phyloP scores from a whole-genome alignment of 35 echinoderm and acorn worm species.

The Ophiothrix spiculata region DNA sequence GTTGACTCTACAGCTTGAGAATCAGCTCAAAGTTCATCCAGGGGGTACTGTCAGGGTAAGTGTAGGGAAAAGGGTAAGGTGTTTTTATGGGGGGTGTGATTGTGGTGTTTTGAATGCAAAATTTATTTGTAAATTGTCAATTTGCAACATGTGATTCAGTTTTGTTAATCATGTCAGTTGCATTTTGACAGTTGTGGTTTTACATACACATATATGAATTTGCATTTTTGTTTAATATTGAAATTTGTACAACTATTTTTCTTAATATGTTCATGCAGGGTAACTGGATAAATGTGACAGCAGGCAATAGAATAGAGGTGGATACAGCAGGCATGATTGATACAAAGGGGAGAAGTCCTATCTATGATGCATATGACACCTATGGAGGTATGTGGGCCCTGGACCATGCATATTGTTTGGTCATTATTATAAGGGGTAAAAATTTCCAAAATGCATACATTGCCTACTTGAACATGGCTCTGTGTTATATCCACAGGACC shows the following conservation, averaged over 20 bases:
- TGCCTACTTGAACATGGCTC: neutral
- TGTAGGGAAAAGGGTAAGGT: neutral
- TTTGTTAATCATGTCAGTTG: neutral
- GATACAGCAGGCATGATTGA: slow-evolving; percentile 84
- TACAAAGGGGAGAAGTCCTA: slow-evolving; percentile 56
- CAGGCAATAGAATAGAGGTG: slow-evolving; percentile 47
- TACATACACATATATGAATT: neutral
- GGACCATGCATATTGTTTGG: neutral
- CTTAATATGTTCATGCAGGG: slow-evolving; percentile 12
- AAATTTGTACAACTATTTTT: neutral
- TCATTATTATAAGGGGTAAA: neutral
- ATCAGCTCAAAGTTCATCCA: slow-evolving; percentile 62
- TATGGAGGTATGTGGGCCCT: slow-evolving; percentile 5
- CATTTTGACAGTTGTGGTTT: neutral
- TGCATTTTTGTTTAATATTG: neutral
- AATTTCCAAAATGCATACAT: neutral
- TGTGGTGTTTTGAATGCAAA: neutral
- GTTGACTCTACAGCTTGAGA: slow-evolving; percentile 34
- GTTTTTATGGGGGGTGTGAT: neutral
- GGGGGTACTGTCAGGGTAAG: slow-evolving; percentile 67
- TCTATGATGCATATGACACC: slow-evolving; percentile 13
- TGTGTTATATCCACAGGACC: neutral
- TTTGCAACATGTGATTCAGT: neutral
- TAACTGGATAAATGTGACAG: slow-evolving; percentile 69
- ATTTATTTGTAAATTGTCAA: neutral